Base-by-base conservation (phyloP, 2,113 vertebrate genomes). In the Callaeas wilsoni region DNA sequence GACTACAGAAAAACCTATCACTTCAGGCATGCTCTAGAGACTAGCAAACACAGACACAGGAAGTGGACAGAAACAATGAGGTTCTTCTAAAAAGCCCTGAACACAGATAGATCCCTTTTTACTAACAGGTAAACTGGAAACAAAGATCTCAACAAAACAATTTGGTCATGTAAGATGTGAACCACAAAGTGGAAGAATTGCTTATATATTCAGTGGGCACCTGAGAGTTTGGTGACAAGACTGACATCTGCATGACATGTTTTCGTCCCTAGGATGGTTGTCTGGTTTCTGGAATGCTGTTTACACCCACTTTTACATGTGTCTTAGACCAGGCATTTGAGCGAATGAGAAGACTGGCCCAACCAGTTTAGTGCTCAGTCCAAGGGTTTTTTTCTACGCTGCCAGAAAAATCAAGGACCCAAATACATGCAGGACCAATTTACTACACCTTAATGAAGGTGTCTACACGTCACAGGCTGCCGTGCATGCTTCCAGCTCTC, bases 161-260 rank as follows among this genome's bases (percentile, higher is more conserved):
- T 37, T 47, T 23, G 6, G n/a, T 23, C 42, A 49, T 9, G 11
- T 39, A 56, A 80, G 65, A 77, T 30, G 42, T n/a, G n/a, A 84
- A 65, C 37, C 32, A 47, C 8, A 9, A n/a, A 89, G 29, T 18
- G 21, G 30, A 22, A 93, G 49, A 87, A 62, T 12, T 25, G 1
- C 39, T 75, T n/a, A 30, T 17, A 12, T 14, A 63, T 21, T 73
- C 50, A 62, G 13, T 13, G 11, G 29, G 17, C 50, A 74, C n/a
- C 78, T 32, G 8, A 84, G n/a, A 50, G 42, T 41, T 37, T 67
- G 42, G 20, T 57, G 39, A 74, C 52, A 35, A 53, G 27, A 82
- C 7, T 50, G 65, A n/a, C 19, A 70, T 32, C 29, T n/a, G 39
- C 5, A 3, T n/a, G n/a, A n/a, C 23, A 84, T 0, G 0, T 47